Evolutionary conservation across 2,888 invertebrate genomes (phyloP), one percentile per base, ranked within the genome.

Genomic region (Rhodophaea formosa): DNA sequence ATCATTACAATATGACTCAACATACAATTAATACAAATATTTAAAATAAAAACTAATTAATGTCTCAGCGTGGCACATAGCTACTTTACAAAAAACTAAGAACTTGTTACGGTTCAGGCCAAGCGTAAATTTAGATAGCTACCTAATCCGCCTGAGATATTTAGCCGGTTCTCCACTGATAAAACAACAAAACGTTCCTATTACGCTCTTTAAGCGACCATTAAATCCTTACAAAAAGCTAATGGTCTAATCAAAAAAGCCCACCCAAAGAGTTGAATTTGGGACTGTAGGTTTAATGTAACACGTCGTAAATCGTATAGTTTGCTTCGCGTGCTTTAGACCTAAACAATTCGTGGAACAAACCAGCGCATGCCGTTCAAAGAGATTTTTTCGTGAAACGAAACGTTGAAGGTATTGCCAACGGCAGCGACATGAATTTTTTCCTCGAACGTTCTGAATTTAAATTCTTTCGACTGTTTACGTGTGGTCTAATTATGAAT

Each of bases 401-500:
- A 80, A 84, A 85, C 81, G 79, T 79, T 79, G 79, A 84, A 86
- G 84, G 86, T 85, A 88, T 84, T 80, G 80, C 82, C 79, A 75
- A 69, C 67, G 70, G 74, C 75, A 79, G 69, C 80, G 75, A 75
- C 84, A 75, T 82, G 83, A 88, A 82, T 84, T 89, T 86, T 82
- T 90, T 86, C 87, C 80, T 67, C 78, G 84, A 88, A 88, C 72
- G 70, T 70, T 72, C 71, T 80, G 83, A 86, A 87, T 89, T 88
- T 81, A 86, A 88, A 89, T 89, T 86, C 85, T 80, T 83, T 76
- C 71, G 74, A 71, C 81, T 82, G 76, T 75, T 82, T 86, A 74
- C 82, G 90, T 90, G 90, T 89, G 90, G 89, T 89, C 90, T 89
- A 82, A 88, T 88, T 86, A 84, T 86, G 85, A 87, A 80, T 80